Conservation (phyloP, 2,113 vertebrate genomes). For the Menidia beryllina region DNA sequence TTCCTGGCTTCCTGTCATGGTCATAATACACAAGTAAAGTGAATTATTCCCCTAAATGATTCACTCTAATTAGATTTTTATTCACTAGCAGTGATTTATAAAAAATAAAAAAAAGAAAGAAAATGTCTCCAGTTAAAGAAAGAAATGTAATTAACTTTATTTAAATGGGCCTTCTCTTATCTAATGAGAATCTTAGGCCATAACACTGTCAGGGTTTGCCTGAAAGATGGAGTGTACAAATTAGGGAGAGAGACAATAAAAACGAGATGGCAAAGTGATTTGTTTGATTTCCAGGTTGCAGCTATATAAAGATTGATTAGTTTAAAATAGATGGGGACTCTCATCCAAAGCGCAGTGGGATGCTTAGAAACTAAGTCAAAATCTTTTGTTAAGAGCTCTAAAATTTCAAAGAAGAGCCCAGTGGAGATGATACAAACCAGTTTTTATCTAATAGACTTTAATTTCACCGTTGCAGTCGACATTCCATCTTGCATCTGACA, state of each 20-base stretch:
- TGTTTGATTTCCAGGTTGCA: background rate
- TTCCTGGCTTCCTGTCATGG: constrained; percentile 56
- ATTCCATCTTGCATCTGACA: background rate
- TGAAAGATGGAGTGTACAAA: constrained; percentile 22
- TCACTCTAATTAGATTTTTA: constrained; percentile 53
- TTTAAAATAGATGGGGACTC: background rate
- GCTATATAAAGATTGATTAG: background rate
- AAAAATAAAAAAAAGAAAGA: too few relatives aligned
- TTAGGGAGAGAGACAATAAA: background rate
- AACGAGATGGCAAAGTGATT: constrained; percentile 14
- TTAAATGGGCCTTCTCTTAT: constrained; percentile 2
- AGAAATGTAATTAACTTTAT: background rate
- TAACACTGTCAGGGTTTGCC: constrained; percentile 24
- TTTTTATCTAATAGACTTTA: background rate
- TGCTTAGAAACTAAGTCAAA: background rate
- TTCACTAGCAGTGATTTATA: constrained; percentile 24
- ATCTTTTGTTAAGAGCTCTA: background rate
- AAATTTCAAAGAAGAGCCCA: background rate
- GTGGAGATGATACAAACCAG: too few relatives aligned
- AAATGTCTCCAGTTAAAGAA: constrained; percentile 9
- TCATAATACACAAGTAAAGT: constrained; percentile 45
- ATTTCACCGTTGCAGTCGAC: background rate
- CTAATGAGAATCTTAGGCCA: constrained; percentile 11
- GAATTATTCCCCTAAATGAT: constrained; percentile 48
- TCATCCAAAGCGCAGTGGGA: background rate